These are phyloP conservation scores for Leptopilina myrica DNA, from an alignment of 2,888 invertebrate genomes.

Conservation along the genomic window DNA sequence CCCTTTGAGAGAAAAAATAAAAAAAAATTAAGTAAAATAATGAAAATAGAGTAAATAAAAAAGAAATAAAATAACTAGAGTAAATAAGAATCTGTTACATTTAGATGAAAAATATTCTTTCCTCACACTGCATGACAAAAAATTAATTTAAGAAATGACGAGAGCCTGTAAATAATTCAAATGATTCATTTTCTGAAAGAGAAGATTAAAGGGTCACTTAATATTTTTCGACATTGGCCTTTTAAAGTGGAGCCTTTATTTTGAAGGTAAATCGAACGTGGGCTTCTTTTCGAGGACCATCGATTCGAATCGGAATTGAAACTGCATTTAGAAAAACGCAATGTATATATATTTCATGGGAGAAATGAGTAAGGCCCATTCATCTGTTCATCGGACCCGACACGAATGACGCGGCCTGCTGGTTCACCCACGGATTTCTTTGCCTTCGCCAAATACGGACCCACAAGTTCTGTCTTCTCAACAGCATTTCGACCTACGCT, in stretches of 20 bases:
- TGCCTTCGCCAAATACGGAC: constrained; percentile 72
- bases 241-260: constrained; percentile 2
- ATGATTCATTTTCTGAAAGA: not conserved
- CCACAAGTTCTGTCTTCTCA: constrained; percentile 50
- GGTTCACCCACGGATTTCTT: constrained; percentile 71
- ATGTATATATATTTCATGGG: not conserved
- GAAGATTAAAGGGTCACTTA: not conserved
- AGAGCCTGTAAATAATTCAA: not conserved
- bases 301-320: constrained; percentile 30
- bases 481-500: constrained; percentile 64
- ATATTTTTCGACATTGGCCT: constrained; percentile 30
- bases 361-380: constrained; percentile 49
- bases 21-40: too few species aligned
- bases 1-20: too few species aligned
- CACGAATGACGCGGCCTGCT: constrained; percentile 63
- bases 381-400: constrained; percentile 43
- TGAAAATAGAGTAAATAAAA: too few species aligned
- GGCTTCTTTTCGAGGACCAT: constrained; percentile 18
- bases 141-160: not conserved
- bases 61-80: too few species aligned
- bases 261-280: constrained; percentile 4
- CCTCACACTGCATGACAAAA: not conserved
- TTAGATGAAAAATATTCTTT: too few species aligned
- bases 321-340: constrained; percentile 13
- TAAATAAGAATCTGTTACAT: too few species aligned